Evolutionary conservation across 2,113 vertebrate genomes (phyloP).

Genomic region (Otus sunia): DNA sequence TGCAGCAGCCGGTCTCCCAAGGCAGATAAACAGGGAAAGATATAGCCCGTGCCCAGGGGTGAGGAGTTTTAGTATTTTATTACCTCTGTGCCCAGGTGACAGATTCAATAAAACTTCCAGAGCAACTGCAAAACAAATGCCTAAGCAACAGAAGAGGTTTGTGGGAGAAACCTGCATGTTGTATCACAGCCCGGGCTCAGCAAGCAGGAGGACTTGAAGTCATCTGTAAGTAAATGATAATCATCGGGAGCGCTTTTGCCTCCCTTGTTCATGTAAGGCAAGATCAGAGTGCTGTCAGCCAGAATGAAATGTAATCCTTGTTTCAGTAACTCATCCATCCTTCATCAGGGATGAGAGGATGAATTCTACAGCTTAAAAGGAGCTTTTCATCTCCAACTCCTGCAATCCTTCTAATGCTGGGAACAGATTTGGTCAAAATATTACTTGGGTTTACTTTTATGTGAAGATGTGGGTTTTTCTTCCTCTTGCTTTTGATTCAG

Average conservation of each 20-base stretch:
- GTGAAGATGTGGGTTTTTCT: not conserved
- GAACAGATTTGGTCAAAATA: not conserved
- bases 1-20: not conserved
- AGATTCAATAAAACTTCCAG: not conserved
- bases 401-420: not conserved
- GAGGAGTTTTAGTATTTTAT: not conserved
- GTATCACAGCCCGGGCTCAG: not conserved
- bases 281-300: not conserved
- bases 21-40: not conserved
- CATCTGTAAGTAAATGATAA: not conserved
- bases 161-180: not conserved
- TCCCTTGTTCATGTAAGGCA: not conserved
- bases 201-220: not conserved
- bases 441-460: not conserved
- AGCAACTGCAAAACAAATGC: not conserved
- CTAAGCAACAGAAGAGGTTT: not conserved
- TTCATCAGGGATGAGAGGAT: not conserved
- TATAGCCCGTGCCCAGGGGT: not conserved
- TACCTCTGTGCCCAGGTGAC: not conserved
- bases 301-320: not conserved
- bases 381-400: not conserved
- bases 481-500: not conserved
- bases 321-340: conserved; percentile 9
- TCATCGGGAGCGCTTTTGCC: not conserved
- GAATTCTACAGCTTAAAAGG: not conserved